Base-by-base conservation (phyloP, 2,888 invertebrate genomes). In the Myathropa florea region DNA sequence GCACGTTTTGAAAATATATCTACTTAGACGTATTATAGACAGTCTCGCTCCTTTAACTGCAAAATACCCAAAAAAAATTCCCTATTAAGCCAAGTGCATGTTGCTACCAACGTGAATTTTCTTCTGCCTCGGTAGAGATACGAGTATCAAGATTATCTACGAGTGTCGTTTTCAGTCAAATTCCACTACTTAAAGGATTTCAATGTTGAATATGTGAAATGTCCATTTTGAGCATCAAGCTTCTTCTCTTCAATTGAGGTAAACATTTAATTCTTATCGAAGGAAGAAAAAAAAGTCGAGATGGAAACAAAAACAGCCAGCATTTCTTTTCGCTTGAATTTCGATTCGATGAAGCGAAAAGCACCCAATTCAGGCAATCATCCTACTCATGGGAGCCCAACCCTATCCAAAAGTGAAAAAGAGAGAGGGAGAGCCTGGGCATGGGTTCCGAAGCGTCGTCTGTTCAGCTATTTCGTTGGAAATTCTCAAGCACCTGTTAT, bases 401-500 rank as follows among this genome's bases (percentile, higher is more conserved):
- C 23, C 39, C 21, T 60, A 28, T 33, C 36, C 2, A 39, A 30
- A 24, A 57, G 57, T 24, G 18, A 46, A 7, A 18, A 18, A 7
- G 9, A 46, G n/a, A 46, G 46, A 6, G 18, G n/a, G 46, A 46
- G 2, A n/a, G 18, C 4, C 7, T n/a, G 7, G 46, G 23, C 24
- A n/a, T 57, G 18, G 59, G 36, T 23, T 10, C n/a, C n/a, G 18
- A 30, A 70, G 57, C 76, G 46, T 76, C 33, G 33, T 33, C 33
- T 46, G 39, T 55, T 82, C 71, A 67, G 53, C 28, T 61, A 57
- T 78, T 68, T 63, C 61, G 61, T 72, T 71, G 61, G 60, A 83
- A 71, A 78, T 83, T 72, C 26, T 79, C 63, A 33, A 83, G 72
- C 79, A 73, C 79, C 78, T 70, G 78, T 73, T 83, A 63, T 78